Conservation (phyloP, 1,140 invertebrate species). For the Ctenoplectra terminalis region DNA sequence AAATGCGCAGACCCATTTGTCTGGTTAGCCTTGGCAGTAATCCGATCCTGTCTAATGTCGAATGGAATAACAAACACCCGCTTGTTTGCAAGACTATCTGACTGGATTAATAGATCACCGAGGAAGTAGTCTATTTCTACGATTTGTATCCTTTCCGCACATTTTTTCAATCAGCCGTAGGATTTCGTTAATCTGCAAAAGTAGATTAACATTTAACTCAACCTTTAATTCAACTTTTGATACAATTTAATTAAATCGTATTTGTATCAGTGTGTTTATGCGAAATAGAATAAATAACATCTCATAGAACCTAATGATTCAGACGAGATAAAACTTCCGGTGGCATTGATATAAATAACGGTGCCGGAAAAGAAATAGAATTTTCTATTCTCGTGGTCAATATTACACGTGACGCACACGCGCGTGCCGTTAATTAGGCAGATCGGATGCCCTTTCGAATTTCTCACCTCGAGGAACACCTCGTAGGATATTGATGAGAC, state of each 20-base stretch:
- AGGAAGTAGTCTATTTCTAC: background rate
- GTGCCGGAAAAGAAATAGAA: background rate
- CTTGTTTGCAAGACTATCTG: slow-evolving; percentile 4
- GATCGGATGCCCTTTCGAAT: background rate
- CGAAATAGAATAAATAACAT: background rate
- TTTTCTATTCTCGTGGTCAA: slow-evolving; percentile 12
- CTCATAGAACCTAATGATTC: background rate
- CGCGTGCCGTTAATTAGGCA: background rate
- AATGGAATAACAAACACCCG: slow-evolving; percentile 41
- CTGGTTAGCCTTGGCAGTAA: slow-evolving; percentile 42
- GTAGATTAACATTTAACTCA: too few relatives aligned
- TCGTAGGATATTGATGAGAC: background rate
- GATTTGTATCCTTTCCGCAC: background rate
- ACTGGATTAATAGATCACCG: slow-evolving; percentile 5
- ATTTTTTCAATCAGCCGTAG: background rate
- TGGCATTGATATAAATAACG: slow-evolving; percentile 5
- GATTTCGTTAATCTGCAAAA: background rate
- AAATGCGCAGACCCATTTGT: slow-evolving; percentile 40
- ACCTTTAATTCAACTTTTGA: too few relatives aligned
- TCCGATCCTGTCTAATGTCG: slow-evolving; percentile 33
- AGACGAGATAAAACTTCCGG: background rate
- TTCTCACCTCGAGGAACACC: background rate
- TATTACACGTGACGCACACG: background rate
- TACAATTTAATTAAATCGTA: too few relatives aligned
- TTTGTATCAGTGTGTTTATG: too few relatives aligned